phyloP scores from a whole-genome alignment of 2,113 vertebrate genomes.

The Anoura caudifer region DNA sequence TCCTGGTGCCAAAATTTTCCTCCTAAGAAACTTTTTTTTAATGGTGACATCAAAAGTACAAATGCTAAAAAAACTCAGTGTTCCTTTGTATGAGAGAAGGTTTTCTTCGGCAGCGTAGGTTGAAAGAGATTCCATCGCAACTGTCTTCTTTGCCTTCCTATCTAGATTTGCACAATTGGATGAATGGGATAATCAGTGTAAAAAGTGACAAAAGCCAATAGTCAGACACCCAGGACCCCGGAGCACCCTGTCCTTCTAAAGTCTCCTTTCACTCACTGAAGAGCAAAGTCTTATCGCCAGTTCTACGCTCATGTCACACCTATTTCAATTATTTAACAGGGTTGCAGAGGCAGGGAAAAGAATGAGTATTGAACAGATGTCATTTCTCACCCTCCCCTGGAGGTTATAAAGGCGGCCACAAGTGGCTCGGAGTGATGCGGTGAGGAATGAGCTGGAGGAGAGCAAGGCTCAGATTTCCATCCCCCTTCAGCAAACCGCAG shows the following conservation, averaged over 20 bases:
- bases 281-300: not conserved
- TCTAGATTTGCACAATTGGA: not conserved
- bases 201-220: not conserved
- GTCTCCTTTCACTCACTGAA: not conserved
- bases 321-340: conserved; percentile 42
- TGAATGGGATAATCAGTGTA: not conserved
- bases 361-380: conserved; percentile 16
- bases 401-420: not conserved
- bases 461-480: not conserved
- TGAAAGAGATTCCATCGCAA: not conserved
- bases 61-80: not conserved
- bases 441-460: not conserved
- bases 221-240: not conserved
- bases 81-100: not conserved
- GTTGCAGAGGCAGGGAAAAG: not conserved
- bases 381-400: conserved; percentile 27
- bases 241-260: not conserved
- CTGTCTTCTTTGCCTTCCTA: not conserved
- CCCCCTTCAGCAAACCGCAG: not conserved
- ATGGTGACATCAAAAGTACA: not conserved
- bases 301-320: not conserved
- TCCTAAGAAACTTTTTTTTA: not conserved
- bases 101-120: not conserved
- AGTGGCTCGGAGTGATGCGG: not conserved
- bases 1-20: not conserved